phyloP scores from a whole-genome alignment of 2,797 vertebrate species.

The Taenioides sp. region DNA sequence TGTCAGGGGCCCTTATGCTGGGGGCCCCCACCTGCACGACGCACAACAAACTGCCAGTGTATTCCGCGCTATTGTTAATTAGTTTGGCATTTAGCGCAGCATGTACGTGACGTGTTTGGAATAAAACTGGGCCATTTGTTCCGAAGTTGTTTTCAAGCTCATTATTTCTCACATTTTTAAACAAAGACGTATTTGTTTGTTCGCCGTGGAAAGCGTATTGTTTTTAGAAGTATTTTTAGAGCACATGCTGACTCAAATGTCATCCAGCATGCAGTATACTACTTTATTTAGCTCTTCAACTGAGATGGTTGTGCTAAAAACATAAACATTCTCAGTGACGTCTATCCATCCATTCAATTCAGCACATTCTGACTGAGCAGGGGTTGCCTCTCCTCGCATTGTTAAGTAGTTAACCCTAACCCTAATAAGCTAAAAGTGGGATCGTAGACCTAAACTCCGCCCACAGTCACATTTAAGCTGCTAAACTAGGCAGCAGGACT shows the following conservation, averaged over 20 bases:
- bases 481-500: too few relatives aligned
- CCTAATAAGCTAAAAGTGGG: too few relatives aligned
- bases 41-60: neutral
- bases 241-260: neutral
- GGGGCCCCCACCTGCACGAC: slow-evolving; percentile 4
- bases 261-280: neutral
- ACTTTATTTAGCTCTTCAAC: neutral
- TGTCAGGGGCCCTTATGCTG: neutral
- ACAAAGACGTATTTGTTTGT: neutral
- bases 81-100: slow-evolving; percentile 8
- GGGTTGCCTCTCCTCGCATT: too few relatives aligned
- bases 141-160: neutral
- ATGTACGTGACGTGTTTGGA: neutral
- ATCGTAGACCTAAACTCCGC: too few relatives aligned
- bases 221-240: slow-evolving; percentile 3
- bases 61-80: neutral
- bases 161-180: slow-evolving; percentile 5
- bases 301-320: neutral
- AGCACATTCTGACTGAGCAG: too few relatives aligned
- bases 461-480: too few relatives aligned
- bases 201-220: neutral
- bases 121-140: slow-evolving; percentile 7
- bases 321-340: neutral
- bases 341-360: too few relatives aligned
- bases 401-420: too few relatives aligned